phyloP scores from a whole-genome alignment of 1,140 invertebrate genomes.

The Macrocentrus cingulum region DNA sequence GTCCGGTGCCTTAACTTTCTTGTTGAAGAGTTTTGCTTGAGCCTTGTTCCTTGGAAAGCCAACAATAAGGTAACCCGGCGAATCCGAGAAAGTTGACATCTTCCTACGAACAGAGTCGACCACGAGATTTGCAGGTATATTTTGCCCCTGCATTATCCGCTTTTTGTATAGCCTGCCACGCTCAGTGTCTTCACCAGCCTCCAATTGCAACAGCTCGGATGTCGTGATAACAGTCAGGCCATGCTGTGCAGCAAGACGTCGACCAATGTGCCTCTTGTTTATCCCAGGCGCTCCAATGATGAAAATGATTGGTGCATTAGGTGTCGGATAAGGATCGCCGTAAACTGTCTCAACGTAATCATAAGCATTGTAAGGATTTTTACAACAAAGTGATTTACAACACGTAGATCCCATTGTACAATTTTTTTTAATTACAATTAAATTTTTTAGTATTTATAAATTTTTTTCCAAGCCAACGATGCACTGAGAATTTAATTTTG shows the following conservation, averaged over 20 bases:
- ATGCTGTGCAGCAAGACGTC: conserved; percentile 30
- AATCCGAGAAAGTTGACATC: conserved; percentile 32
- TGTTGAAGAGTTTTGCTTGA: conserved; percentile 36
- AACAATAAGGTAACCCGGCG: conserved; percentile 37
- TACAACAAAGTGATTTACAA: too few relatives aligned
- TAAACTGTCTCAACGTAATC: too few relatives aligned
- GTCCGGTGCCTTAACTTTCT: conserved; percentile 27
- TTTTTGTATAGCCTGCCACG: conserved; percentile 23
- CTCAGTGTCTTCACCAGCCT: conserved; percentile 23
- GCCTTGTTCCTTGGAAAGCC: conserved; percentile 38
- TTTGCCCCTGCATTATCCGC: conserved; percentile 26
- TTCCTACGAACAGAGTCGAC: conserved; percentile 32
- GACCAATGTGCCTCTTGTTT: conserved; percentile 34
- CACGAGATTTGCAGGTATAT: conserved; percentile 30
- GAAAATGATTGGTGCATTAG: conserved; percentile 34
- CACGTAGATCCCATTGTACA: too few relatives aligned
- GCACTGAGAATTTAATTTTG: too few relatives aligned
- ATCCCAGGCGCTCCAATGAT: conserved; percentile 38
- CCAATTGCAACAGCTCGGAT: conserved; percentile 32
- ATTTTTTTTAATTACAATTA: too few relatives aligned
- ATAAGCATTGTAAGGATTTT: too few relatives aligned
- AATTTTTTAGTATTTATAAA: too few relatives aligned
- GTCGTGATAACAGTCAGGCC: conserved; percentile 28
- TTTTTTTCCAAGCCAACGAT: too few relatives aligned
- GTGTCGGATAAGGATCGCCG: not conserved